Evolutionary conservation across 2,113 vertebrate genomes (phyloP), one percentile per base, ranked within the genome.

Genomic region (Dolichallabes microphthalmus): DNA sequence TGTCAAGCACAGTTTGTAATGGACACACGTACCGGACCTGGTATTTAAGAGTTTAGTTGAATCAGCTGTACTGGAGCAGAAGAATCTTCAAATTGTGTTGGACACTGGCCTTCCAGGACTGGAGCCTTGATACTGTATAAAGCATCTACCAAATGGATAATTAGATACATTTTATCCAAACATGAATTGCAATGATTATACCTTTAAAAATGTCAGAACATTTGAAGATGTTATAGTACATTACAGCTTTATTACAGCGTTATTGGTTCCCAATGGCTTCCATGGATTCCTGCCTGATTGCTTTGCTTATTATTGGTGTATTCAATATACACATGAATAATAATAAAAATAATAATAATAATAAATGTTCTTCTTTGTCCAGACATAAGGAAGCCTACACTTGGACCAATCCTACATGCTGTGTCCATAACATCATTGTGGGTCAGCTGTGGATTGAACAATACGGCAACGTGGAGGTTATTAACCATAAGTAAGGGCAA

Each of bases 361-460:
- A 50, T 27, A 13, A 53, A 35, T 55, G n/a, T 68, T 69, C 80
- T 13, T 83, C 69, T 64, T 60, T 82, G 13, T 52, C 9, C 87
- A 99, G 98, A 82, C 95, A 97, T 90, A 96, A 94, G 1, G 98
- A 99, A 93, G 96, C 97, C 3, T 99, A 99, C 89, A 99, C 98
- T 0, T 99, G 98, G 98, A 98, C 97, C 88, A 99, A 99, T 85
- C 98, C 98, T 82, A 98, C 96, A 0, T 99, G 98, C 90, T 99
- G 98, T 68, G 97, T 99, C 74, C 98, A 99, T 90, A 99, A 99
- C 86, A 97, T 99, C 83, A 99, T 99, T 0, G 97, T 99, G 64
- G 98, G 98, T 10, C 97, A 99, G 89, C 97, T 99, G 85, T 99
- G 98, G 98, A 99, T 99, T 1, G 98, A 99, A 90, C 98, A 99